Evolutionary conservation across 1,140 invertebrate species (phyloP), one percentile per base, ranked within the genome.

Genomic region (Habropoda laboriosa): DNA sequence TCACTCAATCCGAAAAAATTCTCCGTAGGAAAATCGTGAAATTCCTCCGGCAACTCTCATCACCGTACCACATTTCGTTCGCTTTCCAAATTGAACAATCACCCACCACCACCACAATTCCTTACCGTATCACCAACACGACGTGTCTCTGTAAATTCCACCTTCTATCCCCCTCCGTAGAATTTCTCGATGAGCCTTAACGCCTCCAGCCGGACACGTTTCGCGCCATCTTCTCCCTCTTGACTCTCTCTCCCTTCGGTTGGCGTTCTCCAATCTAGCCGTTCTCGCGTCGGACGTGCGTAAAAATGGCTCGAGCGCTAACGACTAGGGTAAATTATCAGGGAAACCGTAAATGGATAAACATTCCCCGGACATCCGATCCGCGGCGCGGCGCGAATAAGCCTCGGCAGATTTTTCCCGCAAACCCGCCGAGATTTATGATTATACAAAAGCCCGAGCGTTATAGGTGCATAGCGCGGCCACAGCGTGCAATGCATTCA

Each of bases 251-350:
- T n/a, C n/a, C n/a, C n/a, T n/a, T n/a, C n/a, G n/a, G n/a, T n/a
- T n/a, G n/a, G 18, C 49, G 42, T 10, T 16, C 38, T 16, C 47
- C 32, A 24, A 74, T 32, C 45, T 63, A 51, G n/a, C 32, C 51
- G 42, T 51, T 30, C 18, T 21, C 45, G 18, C 3, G 0, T 0
- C 21, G n/a, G 2, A 24, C 12, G 2, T 1, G 18, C 21, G 24
- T 27, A 49, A 77, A 70, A 77, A 70, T 77, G 18, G 66, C 1
- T 30, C 32, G 10, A 7, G 75, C 42, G 18, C 66, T 77, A 77
- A 77, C 75, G 75, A 77, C 75, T 8, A n/a, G 75, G 66, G 75
- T 77, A 60, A 77, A 77, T 71, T 71, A 77, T 77, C 75, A 30
- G 24, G 32, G 66, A 77, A 77, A 71, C 66, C 75, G 75, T 77